Base-by-base conservation (phyloP, 2,888 invertebrate species). In the Parascotia fuliginaria region DNA sequence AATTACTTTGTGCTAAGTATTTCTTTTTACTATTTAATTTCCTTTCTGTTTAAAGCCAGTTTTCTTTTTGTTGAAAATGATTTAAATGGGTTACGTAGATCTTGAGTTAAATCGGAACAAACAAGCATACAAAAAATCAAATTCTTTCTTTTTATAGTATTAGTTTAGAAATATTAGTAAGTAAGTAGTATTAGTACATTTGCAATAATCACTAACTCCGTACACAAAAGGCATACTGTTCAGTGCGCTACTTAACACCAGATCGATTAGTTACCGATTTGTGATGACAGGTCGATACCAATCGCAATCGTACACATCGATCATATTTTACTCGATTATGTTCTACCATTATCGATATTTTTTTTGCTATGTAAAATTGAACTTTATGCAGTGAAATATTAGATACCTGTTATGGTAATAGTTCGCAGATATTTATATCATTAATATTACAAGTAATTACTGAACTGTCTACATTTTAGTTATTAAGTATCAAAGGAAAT, bases 361-460 rank as follows among this genome's bases (percentile, higher is more conserved):
- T 2, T 6, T 14, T 9, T 33, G 11, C 22, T 31, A 2, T 24
- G 13, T 9, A 14, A 31, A 31, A n/a, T 32, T 6, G n/a, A 22
- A 34, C 33, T 40, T 42, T 40, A 45, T 24, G 9, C n/a, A 39
- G 28, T 36, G n/a, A 47, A 31, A 27, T 46, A 31, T 13, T 24
- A n/a, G n/a, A n/a, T n/a, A n/a, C n/a, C n/a, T n/a, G n/a, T n/a
- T n/a, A n/a, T n/a, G n/a, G n/a, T n/a, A n/a, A n/a, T n/a, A n/a
- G n/a, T n/a, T n/a, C n/a, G n/a, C n/a, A n/a, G n/a, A n/a, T n/a
- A n/a, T n/a, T n/a, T 36, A 44, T 19, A 29, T 44, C 65, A 60
- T 65, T 65, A 60, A 60, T 60, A 53, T 47, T 39, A 51, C 19
- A 44, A 33, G 44, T 65, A 54, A 60, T 60, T 54, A 47, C 47